phyloP scores from a whole-genome alignment of 2,797 vertebrate species.

The Amblyopsis hoosieri region DNA sequence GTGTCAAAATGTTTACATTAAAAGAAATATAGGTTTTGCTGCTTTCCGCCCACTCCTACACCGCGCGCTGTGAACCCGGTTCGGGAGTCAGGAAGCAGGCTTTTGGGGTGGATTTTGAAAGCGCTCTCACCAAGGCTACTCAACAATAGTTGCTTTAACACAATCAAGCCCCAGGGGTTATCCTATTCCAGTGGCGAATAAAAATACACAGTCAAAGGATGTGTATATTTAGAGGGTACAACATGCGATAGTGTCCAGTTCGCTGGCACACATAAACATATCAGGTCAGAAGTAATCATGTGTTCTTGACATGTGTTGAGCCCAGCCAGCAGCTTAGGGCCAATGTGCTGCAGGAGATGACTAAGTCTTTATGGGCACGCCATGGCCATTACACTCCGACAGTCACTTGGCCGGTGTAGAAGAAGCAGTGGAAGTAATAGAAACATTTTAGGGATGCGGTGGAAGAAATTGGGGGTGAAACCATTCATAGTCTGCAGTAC shows the following conservation, averaged over 20 bases:
- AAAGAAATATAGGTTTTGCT: conserved; percentile 44
- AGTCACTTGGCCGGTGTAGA: conserved; percentile 12
- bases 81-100: conserved; percentile 21
- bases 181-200: conserved; percentile 46
- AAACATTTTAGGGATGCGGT: conserved; percentile 12
- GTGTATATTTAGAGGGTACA: conserved; percentile 39
- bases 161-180: conserved; percentile 58
- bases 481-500: conserved; percentile 14
- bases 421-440: conserved; percentile 9
- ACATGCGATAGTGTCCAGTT: conserved; percentile 35
- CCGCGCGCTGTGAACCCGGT: conserved; percentile 44
- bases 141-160: conserved; percentile 54
- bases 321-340: conserved; percentile 6
- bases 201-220: conserved; percentile 49
- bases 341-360: conserved; percentile 30
- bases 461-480: not conserved
- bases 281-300: conserved; percentile 14
- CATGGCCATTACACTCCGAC: conserved; percentile 29
- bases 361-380: conserved; percentile 35
- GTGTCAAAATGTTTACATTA: conserved; percentile 50
- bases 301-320: conserved; percentile 1
- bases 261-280: conserved; percentile 35
- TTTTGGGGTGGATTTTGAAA: conserved; percentile 28
- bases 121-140: conserved; percentile 30
- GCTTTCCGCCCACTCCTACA: conserved; percentile 40